Conservation (phyloP, 2,888 invertebrate species). For the Athalia rosae region DNA sequence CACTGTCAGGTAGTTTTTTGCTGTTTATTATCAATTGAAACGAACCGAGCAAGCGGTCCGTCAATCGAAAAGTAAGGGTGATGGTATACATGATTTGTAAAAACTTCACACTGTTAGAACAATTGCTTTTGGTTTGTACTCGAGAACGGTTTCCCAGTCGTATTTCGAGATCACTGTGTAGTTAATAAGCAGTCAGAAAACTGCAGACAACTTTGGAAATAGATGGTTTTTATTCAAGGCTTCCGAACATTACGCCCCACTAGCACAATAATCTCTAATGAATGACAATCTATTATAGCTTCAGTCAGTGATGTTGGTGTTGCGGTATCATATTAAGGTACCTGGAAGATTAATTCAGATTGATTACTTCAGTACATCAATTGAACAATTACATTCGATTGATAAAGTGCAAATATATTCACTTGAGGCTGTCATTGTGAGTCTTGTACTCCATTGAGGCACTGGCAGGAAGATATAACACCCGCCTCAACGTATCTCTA, state of each 20-base stretch:
- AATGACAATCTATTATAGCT: constrained; percentile 30
- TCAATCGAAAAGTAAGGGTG: neutral
- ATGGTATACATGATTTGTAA: neutral
- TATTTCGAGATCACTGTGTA: constrained; percentile 17
- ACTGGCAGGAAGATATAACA: constrained; percentile 94
- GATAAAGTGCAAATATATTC: constrained; percentile 60
- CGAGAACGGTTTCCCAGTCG: constrained; percentile 4
- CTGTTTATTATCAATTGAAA: constrained; percentile 4
- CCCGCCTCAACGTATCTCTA: constrained; percentile 94
- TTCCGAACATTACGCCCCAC: constrained; percentile 41
- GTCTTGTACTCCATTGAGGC: constrained; percentile 96
- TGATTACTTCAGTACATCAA: constrained; percentile 5
- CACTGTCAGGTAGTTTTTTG: neutral
- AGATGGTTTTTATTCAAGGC: constrained; percentile 22
- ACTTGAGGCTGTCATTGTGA: constrained; percentile 88
- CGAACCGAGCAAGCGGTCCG: neutral
- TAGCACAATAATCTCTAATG: constrained; percentile 44
- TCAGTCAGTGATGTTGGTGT: constrained; percentile 48
- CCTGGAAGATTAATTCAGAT: constrained; percentile 28
- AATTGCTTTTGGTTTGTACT: constrained; percentile 35
- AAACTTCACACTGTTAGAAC: constrained; percentile 7
- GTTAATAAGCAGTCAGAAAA: neutral
- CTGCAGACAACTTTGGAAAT: neutral
- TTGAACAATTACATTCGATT: neutral
- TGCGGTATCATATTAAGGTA: constrained; percentile 49